A percentile compares a stretch with the other conserved stretches of the same genome.
Conservation (phyloP, 2,888 invertebrate species). For the Amiota minor region DNA sequence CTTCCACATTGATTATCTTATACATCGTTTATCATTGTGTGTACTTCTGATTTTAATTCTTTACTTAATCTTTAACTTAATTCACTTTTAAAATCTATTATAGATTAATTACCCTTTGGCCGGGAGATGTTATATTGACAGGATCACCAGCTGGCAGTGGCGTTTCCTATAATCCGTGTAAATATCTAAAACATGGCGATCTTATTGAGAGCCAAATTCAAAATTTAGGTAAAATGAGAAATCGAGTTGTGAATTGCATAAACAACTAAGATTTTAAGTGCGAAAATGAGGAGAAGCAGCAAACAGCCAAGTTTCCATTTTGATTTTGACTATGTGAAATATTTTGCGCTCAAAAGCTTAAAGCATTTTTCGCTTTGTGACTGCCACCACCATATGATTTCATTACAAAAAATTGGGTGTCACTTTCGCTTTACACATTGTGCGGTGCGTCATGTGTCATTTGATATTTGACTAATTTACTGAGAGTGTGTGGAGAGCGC, state of each 20-base stretch:
- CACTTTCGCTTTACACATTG: no score
- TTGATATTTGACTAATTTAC: no score
- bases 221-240: conserved; percentile 79
- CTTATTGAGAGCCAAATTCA: conserved; percentile 84
- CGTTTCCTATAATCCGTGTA: conserved; percentile 83
- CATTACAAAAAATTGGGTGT: no score
- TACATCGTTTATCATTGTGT: conserved; percentile 83
- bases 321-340: no score
- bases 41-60: conserved; percentile 49
- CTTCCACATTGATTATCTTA: conserved; percentile 83
- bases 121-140: conserved; percentile 90
- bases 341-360: no score
- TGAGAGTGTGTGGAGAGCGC: no score
- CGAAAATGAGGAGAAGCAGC: no score
- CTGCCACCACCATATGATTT: no score
- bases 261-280: neutral
- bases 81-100: conserved; percentile 19
- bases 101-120: conserved; percentile 85
- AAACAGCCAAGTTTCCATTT: no score
- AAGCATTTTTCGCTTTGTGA: no score
- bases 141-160: conserved; percentile 90
- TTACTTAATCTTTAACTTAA: neutral
- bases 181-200: conserved; percentile 87
- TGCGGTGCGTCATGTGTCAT: no score
- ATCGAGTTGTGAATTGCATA: conserved; percentile 69